A percentile compares a stretch with the other conserved stretches of the same genome.
Conservation (phyloP, 2,113 vertebrate genomes). For the Erythrolamprus reginae region DNA sequence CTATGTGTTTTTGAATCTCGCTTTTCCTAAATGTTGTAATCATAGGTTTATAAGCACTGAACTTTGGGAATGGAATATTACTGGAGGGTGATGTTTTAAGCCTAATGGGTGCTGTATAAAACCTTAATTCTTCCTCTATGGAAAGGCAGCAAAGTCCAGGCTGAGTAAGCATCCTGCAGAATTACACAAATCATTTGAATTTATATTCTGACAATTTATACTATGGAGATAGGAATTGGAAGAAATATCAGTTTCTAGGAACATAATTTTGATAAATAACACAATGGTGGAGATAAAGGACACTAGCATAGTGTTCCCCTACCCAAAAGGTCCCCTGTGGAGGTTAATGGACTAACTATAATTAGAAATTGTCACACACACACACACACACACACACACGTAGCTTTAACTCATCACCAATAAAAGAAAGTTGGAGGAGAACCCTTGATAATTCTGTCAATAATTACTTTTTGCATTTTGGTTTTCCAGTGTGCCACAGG, state of each 20-base stretch:
- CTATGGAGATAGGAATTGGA: background rate
- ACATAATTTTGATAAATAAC: background rate
- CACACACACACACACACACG: too few species aligned
- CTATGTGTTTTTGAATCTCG: background rate
- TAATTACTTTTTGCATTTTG: too few species aligned
- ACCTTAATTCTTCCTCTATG: too few species aligned
- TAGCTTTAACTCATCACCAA: conserved; percentile 1
- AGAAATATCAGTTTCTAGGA: background rate
- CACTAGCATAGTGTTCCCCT: background rate
- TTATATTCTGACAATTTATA: background rate
- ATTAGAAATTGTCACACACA: background rate
- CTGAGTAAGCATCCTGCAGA: too few species aligned
- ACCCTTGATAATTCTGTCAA: background rate
- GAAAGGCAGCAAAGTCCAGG: too few species aligned
- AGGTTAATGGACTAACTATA: background rate
- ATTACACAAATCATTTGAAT: background rate
- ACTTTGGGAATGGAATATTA: too few species aligned
- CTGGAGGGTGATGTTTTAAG: too few species aligned
- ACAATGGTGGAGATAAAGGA: background rate
- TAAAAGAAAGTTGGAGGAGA: background rate
- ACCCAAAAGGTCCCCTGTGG: background rate
- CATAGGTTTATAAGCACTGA: too few species aligned
- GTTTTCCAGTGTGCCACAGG: too few species aligned
- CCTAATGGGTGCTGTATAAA: too few species aligned
- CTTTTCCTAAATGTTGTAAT: background rate